Base-by-base conservation (phyloP, 2,113 vertebrate species). In the Benitochromis conjunctus region DNA sequence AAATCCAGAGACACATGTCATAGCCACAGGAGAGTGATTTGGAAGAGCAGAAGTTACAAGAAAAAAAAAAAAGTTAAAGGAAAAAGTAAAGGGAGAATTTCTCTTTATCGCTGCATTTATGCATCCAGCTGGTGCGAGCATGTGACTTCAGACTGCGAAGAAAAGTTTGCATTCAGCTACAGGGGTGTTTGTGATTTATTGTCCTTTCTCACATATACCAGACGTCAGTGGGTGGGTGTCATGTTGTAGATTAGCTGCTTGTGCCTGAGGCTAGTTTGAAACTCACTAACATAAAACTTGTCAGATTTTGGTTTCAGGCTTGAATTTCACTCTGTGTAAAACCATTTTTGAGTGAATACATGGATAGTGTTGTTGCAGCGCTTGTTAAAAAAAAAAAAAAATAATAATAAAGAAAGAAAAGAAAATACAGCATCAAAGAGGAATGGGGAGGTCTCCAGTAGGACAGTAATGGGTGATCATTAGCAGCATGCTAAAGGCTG, bases 51-150 rank as follows among this genome's bases (percentile, higher is more conserved):
- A 66, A 66, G 11, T 66, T 38, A 8, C 19, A 5, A 66, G 41
- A 66, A 41, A 66, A 14, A 3, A 0, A 9, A 57, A 74, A 69
- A n/a, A n/a, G n/a, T 18, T 34, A 64, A 64, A 84, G 57, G 13
- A 34, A 41, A 54, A 80, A 55, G 26, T 54, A 38, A 66, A 57
- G 19, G 48, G 86, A 83, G 62, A 82, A 81, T 86, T 77, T 78
- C 58, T 86, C 16, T 36, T 18, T 76, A 55, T 89, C 48, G 26
- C n/a, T 26, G 26, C 26, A 26, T 26, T 26, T 26, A 26, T 60
- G 5, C 18, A 51, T 81, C 86, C 89, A 92, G 89, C 83, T 90
- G 21, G 36, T 82, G 78, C 48, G 82, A 91, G 71, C 58, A 60
- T 16, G 55, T 82, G 86, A 81, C 86, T 82, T 74, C 11, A 69